Evolutionary conservation across 2,888 invertebrate species (phyloP).

Genomic region (Trachelus stipa): DNA sequence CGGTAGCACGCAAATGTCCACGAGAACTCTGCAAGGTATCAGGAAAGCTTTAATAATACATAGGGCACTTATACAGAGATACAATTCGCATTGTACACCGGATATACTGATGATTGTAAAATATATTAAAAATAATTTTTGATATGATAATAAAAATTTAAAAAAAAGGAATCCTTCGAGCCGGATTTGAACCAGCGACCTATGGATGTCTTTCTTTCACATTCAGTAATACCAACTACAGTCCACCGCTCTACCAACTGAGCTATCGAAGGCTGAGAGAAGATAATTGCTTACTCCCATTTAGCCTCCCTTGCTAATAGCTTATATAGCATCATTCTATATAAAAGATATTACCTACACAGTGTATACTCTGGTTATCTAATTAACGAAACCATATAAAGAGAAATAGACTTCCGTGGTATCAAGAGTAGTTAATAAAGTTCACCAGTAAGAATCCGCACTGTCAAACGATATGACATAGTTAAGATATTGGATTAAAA

Average conservation of each 20-base stretch:
- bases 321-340: not conserved
- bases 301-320: not conserved
- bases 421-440: not conserved
- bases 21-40: not conserved
- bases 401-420: not conserved
- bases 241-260: conserved; percentile 68
- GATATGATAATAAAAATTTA: not conserved
- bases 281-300: conserved; percentile 13
- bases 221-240: conserved; percentile 55
- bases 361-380: not conserved
- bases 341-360: not conserved
- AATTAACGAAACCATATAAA: not conserved
- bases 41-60: not conserved
- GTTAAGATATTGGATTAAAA: not conserved
- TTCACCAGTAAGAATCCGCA: not conserved
- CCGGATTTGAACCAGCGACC: conserved; percentile 66
- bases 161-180: conserved; percentile 43
- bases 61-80: not conserved
- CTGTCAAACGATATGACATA: not conserved
- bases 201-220: conserved; percentile 57
- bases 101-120: not conserved
- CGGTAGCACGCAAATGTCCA: not conserved
- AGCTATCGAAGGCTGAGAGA: conserved; percentile 62
- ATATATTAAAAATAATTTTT: conserved; percentile 8
- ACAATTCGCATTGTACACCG: conserved; percentile 12